Base-by-base conservation (phyloP, 2,888 invertebrate genomes). In the Nomada fabriciana region DNA sequence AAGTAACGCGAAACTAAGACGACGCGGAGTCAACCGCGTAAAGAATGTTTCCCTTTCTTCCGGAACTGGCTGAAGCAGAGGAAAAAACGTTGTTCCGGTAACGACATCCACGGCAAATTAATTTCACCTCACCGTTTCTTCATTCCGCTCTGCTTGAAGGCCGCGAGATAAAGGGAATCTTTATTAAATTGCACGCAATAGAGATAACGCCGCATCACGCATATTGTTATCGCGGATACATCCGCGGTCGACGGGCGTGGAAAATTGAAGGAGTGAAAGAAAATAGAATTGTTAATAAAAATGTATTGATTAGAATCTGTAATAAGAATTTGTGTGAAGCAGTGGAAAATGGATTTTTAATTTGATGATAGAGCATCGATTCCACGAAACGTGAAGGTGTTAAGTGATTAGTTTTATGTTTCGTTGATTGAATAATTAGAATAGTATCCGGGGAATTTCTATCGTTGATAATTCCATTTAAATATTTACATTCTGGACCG, bases 1-100 rank as follows among this genome's bases (percentile, higher is more conserved):
- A 69, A 47, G 29, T 65, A 59, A 77, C 64, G 47, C 43, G 4
- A 13, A 60, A 65, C 60, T 65, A 77, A 67, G 78, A 77, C 64
- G 64, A 50, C 61, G 47, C 18, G 47, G 29, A 60, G 55, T 69
- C 78, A 20, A 36, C 76, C 61, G 20, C 50, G 36, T 36, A 50
- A 77, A 65, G 74, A 77, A 15, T 60, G 59, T 69, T 69, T 57
- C 42, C 55, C 29, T 57, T 55, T 42, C 20, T 15, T 23, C 11
- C 36, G 11, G 36, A 47, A 47, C 59, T 10, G 47, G 20, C 25
- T 43, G 57, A 60, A 23, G 43, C 23, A 25, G 7, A 43, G 47
- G 42, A 47, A 43, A 63, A 47, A 55, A 15, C 50, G 25, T 15
- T 11, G 61, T 52, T 65, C 73, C 55, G 57, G 42, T 57, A 57